A percentile compares a stretch with the other conserved stretches of the same genome.
These are phyloP conservation scores for Aphelenchoides fujianensis DNA, from an alignment of 1,140 invertebrate species.

Conservation along the genomic window DNA sequence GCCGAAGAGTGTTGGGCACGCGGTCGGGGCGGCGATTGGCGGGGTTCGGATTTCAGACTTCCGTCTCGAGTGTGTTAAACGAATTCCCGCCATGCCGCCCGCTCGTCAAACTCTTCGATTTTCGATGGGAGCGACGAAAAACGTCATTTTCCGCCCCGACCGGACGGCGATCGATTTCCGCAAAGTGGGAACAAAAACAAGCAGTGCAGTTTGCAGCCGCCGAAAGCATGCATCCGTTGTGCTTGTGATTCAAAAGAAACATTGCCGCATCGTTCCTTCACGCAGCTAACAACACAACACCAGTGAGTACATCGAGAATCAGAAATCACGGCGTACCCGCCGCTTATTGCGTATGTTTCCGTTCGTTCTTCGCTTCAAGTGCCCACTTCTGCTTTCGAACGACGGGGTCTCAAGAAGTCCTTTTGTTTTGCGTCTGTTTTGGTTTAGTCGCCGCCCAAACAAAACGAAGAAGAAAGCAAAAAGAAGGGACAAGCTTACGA, in stretches of 20 bases:
- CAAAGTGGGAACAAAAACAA: background rate
- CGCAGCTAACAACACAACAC: no score
- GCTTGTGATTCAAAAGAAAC: background rate
- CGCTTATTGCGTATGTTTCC: background rate
- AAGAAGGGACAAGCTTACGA: no score
- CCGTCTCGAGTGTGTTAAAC: background rate
- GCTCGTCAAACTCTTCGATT: background rate
- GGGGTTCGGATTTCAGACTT: background rate
- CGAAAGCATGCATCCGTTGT: background rate
- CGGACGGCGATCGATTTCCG: background rate
- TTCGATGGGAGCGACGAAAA: background rate
- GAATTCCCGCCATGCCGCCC: background rate
- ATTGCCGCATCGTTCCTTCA: background rate
- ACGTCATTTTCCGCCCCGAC: background rate
- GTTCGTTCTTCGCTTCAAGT: slow-evolving; percentile 2
- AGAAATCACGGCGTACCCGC: no score
- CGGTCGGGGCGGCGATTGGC: background rate
- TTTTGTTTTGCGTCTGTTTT: no score
- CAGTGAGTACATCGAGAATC: no score
- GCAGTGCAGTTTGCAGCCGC: background rate
- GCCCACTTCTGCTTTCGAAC: no score
- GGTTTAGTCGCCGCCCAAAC: no score
- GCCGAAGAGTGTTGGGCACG: background rate
- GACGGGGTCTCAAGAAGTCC: background rate
- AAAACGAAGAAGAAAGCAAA: no score